A percentile compares a stretch with the other conserved stretches of the same genome.
These are phyloP conservation scores for Empidonax traillii DNA, from an alignment of 2,113 vertebrate species.

Conservation along the genomic window DNA sequence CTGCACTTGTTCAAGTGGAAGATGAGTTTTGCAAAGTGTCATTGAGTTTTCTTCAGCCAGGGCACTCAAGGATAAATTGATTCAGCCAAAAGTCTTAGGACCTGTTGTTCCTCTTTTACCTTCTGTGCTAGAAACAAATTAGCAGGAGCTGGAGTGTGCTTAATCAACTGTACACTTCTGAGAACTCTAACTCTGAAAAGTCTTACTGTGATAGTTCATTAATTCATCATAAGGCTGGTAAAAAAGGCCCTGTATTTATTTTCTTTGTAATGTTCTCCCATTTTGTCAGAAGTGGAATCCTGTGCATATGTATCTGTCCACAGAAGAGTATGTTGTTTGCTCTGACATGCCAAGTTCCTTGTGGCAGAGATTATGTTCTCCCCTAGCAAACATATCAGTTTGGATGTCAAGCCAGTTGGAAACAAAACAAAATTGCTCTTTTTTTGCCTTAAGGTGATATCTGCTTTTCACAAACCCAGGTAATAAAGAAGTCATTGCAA, in stretches of 20 bases:
- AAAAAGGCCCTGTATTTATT: background rate
- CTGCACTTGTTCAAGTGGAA: constrained; percentile 33
- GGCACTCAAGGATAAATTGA: background rate
- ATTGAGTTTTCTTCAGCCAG: background rate
- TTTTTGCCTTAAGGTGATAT: background rate
- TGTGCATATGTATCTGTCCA: background rate
- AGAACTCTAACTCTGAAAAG: background rate
- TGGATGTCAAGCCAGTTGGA: background rate
- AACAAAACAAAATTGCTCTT: background rate
- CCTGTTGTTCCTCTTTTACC: background rate
- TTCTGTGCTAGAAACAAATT: background rate
- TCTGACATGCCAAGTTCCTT: background rate
- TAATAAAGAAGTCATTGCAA: background rate
- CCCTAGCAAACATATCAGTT: background rate
- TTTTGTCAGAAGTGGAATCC: background rate
- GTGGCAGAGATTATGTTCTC: background rate
- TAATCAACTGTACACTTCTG: background rate
- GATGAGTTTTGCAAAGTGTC: background rate
- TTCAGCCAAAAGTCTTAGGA: background rate
- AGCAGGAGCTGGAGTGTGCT: background rate
- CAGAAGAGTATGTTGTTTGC: background rate
- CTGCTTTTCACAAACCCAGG: background rate
- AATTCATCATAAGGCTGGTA: background rate
- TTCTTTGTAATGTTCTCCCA: background rate
- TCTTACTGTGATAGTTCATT: background rate